These are phyloP conservation scores for Drosophila kohkoa DNA, from an alignment of 1,140 invertebrate species.

Conservation along the genomic window DNA sequence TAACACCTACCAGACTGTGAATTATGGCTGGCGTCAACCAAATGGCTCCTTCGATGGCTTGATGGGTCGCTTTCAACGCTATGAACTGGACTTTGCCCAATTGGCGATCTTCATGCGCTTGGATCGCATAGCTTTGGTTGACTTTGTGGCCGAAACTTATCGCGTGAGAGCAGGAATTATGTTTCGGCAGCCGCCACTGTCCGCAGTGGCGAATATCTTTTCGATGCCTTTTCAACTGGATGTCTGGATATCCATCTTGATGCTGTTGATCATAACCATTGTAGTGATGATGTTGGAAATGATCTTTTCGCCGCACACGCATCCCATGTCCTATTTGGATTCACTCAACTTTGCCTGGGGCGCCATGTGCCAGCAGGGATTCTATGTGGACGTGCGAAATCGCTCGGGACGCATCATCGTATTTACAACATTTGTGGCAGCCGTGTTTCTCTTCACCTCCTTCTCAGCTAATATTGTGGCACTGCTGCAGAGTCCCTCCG, in stretches of 20 bases:
- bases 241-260: conserved; percentile 87
- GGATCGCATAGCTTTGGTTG: conserved; percentile 85
- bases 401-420: conserved; percentile 86
- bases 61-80: conserved; percentile 86
- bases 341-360: conserved; percentile 86
- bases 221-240: conserved; percentile 87
- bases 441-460: conserved; percentile 87
- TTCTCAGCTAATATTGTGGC: conserved; percentile 88
- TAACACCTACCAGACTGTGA: conserved; percentile 85
- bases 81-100: conserved; percentile 85
- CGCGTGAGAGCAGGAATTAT: conserved; percentile 86
- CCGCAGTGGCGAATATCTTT: conserved; percentile 89
- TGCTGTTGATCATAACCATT: conserved; percentile 75
- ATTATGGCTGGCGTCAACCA: conserved; percentile 85
- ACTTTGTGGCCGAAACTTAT: conserved; percentile 86
- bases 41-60: conserved; percentile 87
- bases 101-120: conserved; percentile 86
- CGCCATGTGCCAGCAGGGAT: conserved; percentile 88
- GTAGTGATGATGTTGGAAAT: conserved; percentile 66
- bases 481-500: conserved; percentile 87
- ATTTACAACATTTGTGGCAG: conserved; percentile 86
- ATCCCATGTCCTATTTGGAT: conserved; percentile 83
- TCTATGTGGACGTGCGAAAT: conserved; percentile 84
- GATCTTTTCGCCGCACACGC: conserved; percentile 62
- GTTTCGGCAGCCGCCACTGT: conserved; percentile 89